Percentiles rank a stretch among this genome's conserved stretches.
phyloP scores from a whole-genome alignment of 2,797 vertebrate species.

The Allobates femoralis region DNA sequence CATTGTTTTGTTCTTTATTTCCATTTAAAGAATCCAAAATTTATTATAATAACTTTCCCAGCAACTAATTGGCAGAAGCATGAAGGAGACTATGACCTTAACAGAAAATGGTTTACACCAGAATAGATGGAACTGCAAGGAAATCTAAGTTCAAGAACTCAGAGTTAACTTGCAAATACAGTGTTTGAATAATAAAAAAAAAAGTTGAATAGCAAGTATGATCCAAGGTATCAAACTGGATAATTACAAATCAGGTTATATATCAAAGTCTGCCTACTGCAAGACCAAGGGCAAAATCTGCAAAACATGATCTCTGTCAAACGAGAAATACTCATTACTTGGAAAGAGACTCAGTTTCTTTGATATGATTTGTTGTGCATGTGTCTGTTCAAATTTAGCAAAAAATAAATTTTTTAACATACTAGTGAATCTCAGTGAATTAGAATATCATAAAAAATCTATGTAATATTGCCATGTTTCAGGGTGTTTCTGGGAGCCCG shows the following conservation, averaged over 20 bases:
- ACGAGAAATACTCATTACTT: slow-evolving; percentile 34
- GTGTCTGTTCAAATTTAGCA: slow-evolving; percentile 13
- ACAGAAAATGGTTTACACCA: slow-evolving; percentile 8
- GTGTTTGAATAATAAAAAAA: slow-evolving; percentile 45
- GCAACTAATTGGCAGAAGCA: slow-evolving; percentile 46
- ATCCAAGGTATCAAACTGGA: slow-evolving; percentile 45
- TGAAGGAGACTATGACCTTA: slow-evolving; percentile 8
- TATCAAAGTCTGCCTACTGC: slow-evolving; percentile 55
- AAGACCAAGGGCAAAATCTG: slow-evolving; percentile 56
- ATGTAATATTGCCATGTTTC: no score
- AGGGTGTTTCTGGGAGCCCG: no score
- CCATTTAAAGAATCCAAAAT: slow-evolving; percentile 7
- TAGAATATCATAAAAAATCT: no score
- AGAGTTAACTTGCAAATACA: slow-evolving; percentile 10
- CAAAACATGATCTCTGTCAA: slow-evolving; percentile 31
- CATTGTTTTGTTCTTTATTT: neutral
- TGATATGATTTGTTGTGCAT: neutral
- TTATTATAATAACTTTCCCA: slow-evolving; percentile 36
- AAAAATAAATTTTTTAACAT: neutral
- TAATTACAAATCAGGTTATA: slow-evolving; percentile 54
- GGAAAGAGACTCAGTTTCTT: slow-evolving; percentile 38
- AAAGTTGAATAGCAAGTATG: slow-evolving; percentile 50
- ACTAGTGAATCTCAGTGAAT: no score
- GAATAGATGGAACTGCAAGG: slow-evolving; percentile 21
- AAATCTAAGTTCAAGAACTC: slow-evolving; percentile 25